Evolutionary conservation across 2,797 vertebrate species (phyloP).

Genomic region (Galagoides demidoff): DNA sequence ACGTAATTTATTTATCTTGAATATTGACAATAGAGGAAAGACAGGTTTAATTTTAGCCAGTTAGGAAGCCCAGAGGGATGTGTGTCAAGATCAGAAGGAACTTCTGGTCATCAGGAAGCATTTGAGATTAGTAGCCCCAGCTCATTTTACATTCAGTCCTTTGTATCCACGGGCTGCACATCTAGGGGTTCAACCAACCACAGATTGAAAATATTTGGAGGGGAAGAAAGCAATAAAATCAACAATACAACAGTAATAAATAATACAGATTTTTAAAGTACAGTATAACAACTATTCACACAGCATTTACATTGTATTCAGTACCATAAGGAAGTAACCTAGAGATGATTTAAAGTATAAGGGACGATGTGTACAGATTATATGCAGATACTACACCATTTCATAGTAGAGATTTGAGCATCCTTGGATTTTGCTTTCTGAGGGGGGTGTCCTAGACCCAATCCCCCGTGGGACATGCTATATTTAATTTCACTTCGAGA

Average conservation of each 20-base stretch:
- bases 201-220: not conserved
- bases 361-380: not conserved
- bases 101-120: not conserved
- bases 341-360: not conserved
- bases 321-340: not conserved
- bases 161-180: not conserved
- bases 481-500: not conserved
- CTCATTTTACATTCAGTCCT: not conserved
- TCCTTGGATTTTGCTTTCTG: not conserved
- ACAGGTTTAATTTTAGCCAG: constrained; percentile 15
- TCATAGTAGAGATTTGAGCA: not conserved
- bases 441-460: not conserved
- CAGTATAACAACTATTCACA: not conserved
- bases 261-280: not conserved
- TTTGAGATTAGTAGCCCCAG: not conserved
- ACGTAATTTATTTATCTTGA: constrained; percentile 11
- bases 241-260: not conserved
- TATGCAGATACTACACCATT: not conserved
- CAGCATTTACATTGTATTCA: not conserved
- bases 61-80: not conserved
- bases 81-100: not conserved
- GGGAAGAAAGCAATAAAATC: not conserved
- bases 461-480: not conserved
- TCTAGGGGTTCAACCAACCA: not conserved
- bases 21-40: constrained; percentile 16